Evolutionary conservation across 1,140 invertebrate genomes (phyloP), one percentile per base, ranked within the genome.

Genomic region (Acromyrmex heyeri): DNA sequence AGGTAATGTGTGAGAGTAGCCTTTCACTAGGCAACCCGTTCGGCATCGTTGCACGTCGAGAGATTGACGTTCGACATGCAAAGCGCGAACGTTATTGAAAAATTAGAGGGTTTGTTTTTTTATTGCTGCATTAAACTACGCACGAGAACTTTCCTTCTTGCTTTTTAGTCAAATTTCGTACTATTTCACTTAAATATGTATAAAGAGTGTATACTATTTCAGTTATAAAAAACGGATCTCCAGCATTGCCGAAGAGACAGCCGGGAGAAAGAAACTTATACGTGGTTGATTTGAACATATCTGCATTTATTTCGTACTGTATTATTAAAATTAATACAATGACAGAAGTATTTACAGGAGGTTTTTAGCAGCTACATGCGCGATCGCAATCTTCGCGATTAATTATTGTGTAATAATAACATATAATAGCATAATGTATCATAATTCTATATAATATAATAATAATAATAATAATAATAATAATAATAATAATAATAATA

Each of bases 291-390:
- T 69, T 86, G 81, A 90, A 91, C 91, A 89, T 89, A 91, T 90
- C 85, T 86, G 87, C 70, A 91, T 94, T 93, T 94, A 94, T 94
- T 94, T 92, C 75, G 86, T 92, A 92, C 72, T 48, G 30, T 81
- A 87, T 92, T 93, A 94, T 92, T 94, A 92, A 93, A 94, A 93
- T 93, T 94, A 94, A 94, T 94, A 94, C 93, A 94, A 93, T 94
- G 79, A 79, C 91, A 92, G 87, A 90, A 90, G 87, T 94, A 94
- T 94, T 88, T 94, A 94, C 93, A 94, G 77, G 87, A 87, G 81
- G 86, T 86, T 87, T 82, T 90, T 91, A 88, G 87, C 86, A 87
- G 76, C 87, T 92, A 91, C 77, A 88, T 90, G 75, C 89, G 91
- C 86, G 81, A 86, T 79, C 83, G 57, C 90, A 90, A 90, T 72